Percentiles rank a stretch among this genome's conserved stretches.
These are phyloP conservation scores for Trachelipus rathkii DNA, from an alignment of 1,140 invertebrate genomes.

Conservation along the genomic window DNA sequence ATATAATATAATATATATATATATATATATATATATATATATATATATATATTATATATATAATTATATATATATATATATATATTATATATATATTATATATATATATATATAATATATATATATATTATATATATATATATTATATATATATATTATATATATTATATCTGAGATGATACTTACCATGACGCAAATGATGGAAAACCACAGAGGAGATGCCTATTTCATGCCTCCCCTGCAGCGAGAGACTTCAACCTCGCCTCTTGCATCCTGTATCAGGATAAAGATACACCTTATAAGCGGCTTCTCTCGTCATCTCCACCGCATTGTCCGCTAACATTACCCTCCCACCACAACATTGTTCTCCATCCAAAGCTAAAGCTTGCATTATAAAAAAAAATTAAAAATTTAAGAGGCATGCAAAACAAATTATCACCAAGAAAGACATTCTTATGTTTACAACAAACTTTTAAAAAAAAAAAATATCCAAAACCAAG, in stretches of 20 bases:
- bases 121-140: too few relatives aligned
- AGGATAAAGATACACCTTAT: conserved; percentile 77
- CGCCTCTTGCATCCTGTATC: conserved; percentile 70
- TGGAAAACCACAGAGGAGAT: conserved; percentile 74
- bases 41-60: too few relatives aligned
- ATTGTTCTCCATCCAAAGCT: conserved; percentile 64
- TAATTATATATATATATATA: too few relatives aligned
- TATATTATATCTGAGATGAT: neutral
- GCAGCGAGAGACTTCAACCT: conserved; percentile 68
- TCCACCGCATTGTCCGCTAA: conserved; percentile 68
- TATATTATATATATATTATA: too few relatives aligned
- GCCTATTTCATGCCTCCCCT: conserved; percentile 72
- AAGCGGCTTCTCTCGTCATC: conserved; percentile 78
- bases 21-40: too few relatives aligned
- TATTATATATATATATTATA: neutral
- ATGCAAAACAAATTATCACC: too few relatives aligned
- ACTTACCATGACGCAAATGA: conserved; percentile 75
- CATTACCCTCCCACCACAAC: conserved; percentile 66
- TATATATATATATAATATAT: too few relatives aligned
- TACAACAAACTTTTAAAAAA: too few relatives aligned
- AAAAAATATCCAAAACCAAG: too few relatives aligned
- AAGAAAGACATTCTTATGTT: too few relatives aligned
- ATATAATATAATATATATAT: too few relatives aligned
- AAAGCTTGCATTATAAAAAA: conserved; percentile 61
- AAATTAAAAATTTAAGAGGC: too few relatives aligned